Conservation (phyloP, 2,113 vertebrate species). For the Zeus faber region DNA sequence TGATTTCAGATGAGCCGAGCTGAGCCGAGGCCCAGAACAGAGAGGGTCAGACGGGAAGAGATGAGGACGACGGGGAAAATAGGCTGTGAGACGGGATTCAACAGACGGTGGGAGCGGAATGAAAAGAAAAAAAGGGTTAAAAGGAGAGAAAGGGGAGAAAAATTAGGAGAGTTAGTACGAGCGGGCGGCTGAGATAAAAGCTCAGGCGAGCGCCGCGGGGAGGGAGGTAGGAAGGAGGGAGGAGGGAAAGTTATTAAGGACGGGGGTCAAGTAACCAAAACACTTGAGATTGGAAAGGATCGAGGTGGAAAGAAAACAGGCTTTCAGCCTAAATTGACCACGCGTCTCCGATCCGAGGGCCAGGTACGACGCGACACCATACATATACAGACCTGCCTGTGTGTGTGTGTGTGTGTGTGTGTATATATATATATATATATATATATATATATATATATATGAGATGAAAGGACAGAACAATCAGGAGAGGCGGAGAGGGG, state of each 20-base stretch:
- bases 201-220: neutral
- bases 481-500: too few species aligned
- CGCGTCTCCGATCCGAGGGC: too few species aligned
- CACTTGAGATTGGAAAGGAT: slow-evolving; percentile 1
- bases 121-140: slow-evolving; percentile 8
- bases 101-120: neutral
- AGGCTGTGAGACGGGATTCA: slow-evolving; percentile 32
- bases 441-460: too few species aligned
- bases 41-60: too few species aligned
- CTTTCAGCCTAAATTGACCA: slow-evolving; percentile 25
- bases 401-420: too few species aligned
- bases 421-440: too few species aligned
- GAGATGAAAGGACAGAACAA: too few species aligned
- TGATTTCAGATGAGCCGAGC: neutral
- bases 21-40: neutral
- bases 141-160: slow-evolving; percentile 14
- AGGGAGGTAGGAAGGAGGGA: too few species aligned
- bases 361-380: too few species aligned
- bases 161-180: neutral
- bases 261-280: slow-evolving; percentile 1
- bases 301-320: slow-evolving; percentile 17
- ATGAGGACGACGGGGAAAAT: too few species aligned
- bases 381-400: too few species aligned
- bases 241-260: neutral
- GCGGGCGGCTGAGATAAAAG: neutral